phyloP scores from a whole-genome alignment of 2,113 vertebrate species.

The Leptobrachium leishanense region DNA sequence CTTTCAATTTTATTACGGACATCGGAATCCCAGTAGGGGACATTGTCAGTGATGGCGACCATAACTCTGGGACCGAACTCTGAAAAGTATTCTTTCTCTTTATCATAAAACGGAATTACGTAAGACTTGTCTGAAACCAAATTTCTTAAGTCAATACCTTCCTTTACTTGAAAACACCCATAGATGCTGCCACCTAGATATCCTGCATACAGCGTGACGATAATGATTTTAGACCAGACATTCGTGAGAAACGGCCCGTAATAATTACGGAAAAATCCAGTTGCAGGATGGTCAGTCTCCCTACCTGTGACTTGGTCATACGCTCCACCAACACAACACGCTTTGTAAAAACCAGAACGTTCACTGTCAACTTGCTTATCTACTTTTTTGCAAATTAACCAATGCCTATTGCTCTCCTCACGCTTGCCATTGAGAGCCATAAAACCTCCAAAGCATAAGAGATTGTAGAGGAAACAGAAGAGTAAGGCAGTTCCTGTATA shows the following conservation, averaged over 20 bases:
- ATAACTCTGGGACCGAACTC: slow-evolving; percentile 68
- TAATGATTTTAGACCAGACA: slow-evolving; percentile 57
- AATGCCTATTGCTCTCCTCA: too few species aligned
- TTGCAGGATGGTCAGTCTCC: slow-evolving; percentile 58
- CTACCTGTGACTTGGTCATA: slow-evolving; percentile 47
- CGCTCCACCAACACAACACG: slow-evolving; percentile 64
- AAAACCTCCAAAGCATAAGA: too few species aligned
- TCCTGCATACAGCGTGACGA: slow-evolving; percentile 49
- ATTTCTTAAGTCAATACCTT: slow-evolving; percentile 71
- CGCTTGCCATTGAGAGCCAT: too few species aligned
- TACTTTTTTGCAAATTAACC: too few species aligned
- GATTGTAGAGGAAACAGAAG: slow-evolving; percentile 81
- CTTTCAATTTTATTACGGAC: slow-evolving; percentile 54
- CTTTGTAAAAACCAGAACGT: slow-evolving; percentile 38
- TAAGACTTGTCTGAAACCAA: slow-evolving; percentile 71
- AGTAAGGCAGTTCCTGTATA: slow-evolving; percentile 77
- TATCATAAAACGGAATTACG: slow-evolving; percentile 64
- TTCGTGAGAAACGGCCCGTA: slow-evolving; percentile 72
- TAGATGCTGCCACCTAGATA: slow-evolving; percentile 70
- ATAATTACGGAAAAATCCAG: slow-evolving; percentile 66
- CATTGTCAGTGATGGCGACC: slow-evolving; percentile 66
- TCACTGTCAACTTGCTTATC: slow-evolving; percentile 44
- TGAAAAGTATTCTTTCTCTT: slow-evolving; percentile 67
- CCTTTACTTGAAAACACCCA: slow-evolving; percentile 65
- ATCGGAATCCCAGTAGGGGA: slow-evolving; percentile 68